Percentiles rank a stretch among this genome's conserved stretches.
Evolutionary conservation across 2,113 vertebrate species (phyloP).

Genomic region (Oryzias javanicus): DNA sequence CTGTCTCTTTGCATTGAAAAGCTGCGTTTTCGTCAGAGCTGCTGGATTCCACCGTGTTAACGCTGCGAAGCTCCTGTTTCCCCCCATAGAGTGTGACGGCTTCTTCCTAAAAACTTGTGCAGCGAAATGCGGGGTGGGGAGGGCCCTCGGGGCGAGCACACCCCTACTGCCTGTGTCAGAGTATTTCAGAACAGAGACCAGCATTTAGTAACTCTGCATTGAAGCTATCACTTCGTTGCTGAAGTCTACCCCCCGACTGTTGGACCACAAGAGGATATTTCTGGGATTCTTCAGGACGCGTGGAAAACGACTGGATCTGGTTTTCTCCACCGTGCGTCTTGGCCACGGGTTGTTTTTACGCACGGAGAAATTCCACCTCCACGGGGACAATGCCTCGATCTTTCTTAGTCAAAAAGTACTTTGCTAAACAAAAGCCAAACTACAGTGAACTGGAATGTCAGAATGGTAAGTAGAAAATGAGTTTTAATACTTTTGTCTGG

Average conservation of each 20-base stretch:
- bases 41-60: no score
- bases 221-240: conserved; percentile 38
- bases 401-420: conserved; percentile 93
- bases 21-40: no score
- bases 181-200: conserved; percentile 67
- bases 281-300: conserved; percentile 10
- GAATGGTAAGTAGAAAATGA: conserved; percentile 77
- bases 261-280: conserved; percentile 35
- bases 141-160: conserved; percentile 72
- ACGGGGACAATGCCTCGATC: conserved; percentile 88
- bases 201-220: conserved; percentile 65
- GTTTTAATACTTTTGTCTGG: conserved; percentile 4
- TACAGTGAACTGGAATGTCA: conserved; percentile 93
- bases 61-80: no score
- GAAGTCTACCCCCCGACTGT: conserved; percentile 30
- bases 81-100: conserved; percentile 7
- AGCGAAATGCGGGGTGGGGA: conserved; percentile 54
- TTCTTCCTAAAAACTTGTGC: conserved; percentile 51
- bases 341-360: conserved; percentile 63
- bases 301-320: conserved; percentile 17
- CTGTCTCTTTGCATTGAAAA: no score
- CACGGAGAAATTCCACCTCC: conserved; percentile 31
- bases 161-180: conserved; percentile 70
- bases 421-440: conserved; percentile 92
- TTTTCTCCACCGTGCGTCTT: conserved; percentile 37